Conservation (phyloP, 2,113 vertebrate species). For the Gobio gobio region DNA sequence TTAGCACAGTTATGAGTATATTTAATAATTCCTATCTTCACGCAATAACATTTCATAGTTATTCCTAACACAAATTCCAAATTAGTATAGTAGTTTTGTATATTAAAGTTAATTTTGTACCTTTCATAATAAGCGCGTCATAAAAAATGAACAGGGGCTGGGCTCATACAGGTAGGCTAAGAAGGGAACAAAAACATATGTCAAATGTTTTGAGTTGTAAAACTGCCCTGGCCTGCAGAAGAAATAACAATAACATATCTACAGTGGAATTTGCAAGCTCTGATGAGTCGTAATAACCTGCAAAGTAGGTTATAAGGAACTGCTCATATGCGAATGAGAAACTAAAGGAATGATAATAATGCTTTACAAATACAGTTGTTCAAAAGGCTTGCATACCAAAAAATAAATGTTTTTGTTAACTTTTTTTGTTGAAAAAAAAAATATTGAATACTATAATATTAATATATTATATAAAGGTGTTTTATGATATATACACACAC, state of each 20-base stretch:
- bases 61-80: background rate
- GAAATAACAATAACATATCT: background rate
- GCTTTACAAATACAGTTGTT: too few species aligned
- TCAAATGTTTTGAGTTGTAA: background rate
- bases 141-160: background rate
- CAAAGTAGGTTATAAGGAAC: background rate
- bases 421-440: too few species aligned
- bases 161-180: background rate
- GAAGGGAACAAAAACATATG: background rate
- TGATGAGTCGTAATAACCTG: slow-evolving; percentile 1
- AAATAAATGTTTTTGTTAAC: too few species aligned
- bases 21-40: background rate
- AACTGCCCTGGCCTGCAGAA: background rate
- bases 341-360: background rate
- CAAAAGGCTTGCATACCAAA: too few species aligned
- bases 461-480: too few species aligned
- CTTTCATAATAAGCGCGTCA: background rate
- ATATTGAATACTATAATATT: too few species aligned
- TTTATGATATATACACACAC: too few species aligned
- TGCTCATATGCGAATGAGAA: background rate
- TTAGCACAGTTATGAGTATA: background rate
- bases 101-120: background rate
- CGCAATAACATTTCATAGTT: background rate
- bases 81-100: background rate
- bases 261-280: background rate